Evolutionary conservation across 92 coral and sea anemone genomes (phyloP), one percentile per base, ranked within the genome.

Genomic region (Actinostola sp.): DNA sequence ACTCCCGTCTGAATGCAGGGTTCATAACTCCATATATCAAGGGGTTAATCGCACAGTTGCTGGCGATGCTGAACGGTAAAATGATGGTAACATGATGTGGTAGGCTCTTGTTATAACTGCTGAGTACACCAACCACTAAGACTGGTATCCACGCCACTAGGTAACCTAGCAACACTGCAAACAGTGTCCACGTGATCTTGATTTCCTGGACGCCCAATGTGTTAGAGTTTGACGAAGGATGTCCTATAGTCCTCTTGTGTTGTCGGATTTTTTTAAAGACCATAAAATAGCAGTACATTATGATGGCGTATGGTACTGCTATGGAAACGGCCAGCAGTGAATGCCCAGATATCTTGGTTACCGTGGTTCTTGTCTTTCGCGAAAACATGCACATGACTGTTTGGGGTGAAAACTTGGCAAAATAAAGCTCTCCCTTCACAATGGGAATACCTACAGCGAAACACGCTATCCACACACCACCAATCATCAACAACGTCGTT

Each of bases 221-320:
- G 27, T 32, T 27, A 19, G 15, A 8, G 23, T 51, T 49, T 2
- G 74, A 9, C 12, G 74, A 27, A 6, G 44, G 19, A 3, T 57
- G 63, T 30, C 17, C 62, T 3, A 50, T 33, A 31, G 33, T 61
- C 27, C 57, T 36, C 19, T 77, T 77, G 69, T 77, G 83, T 19
- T 67, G 48, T 2, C 63, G 75, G 16, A 77, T 77, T 51, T 67
- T 77, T 52, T 23, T 77, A 61, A 56, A 56, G 8, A 77, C 55
- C 0, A 45, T 60, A 27, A 16, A 43, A 25, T 77, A 77, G 31
- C 60, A 67, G n/a, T 55, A 59, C 1, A 44, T 10, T 15, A 63
- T 52, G 19, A 58, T 27, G 2, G 50, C 0, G 50, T 50, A 50
- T 1, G 74, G 74, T 3, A 51, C 26, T 1, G 24, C 46, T 16